Percentiles rank a stretch among this genome's conserved stretches.
Conservation (phyloP, 2,888 invertebrate species). For the Podabrus alpinus region DNA sequence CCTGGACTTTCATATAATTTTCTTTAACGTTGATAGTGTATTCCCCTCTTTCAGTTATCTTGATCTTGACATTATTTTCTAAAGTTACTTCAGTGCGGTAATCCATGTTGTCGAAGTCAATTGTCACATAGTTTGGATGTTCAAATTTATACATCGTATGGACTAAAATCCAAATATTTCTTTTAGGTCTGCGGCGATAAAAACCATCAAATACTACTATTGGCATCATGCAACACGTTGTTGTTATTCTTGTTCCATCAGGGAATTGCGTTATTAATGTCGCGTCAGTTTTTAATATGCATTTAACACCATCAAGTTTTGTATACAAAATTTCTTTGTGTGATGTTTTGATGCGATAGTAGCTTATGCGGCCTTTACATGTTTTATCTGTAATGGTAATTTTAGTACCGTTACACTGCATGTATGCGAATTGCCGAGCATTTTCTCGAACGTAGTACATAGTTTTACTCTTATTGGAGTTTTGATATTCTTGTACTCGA, state of each 20-base stretch:
- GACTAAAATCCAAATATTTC: constrained; percentile 10
- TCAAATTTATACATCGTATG: constrained; percentile 25
- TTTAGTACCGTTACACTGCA: background rate
- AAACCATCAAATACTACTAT: background rate
- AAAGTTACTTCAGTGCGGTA: background rate
- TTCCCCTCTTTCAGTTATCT: background rate
- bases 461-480: background rate
- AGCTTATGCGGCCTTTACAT: rapidly evolving
- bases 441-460: background rate
- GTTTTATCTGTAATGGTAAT: background rate
- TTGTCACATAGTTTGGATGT: constrained; percentile 28
- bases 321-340: background rate
- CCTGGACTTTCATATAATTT: background rate
- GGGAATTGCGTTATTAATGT: constrained; percentile 16
- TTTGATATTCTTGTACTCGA: background rate
- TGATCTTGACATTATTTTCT: constrained; percentile 1
- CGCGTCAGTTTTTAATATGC: background rate
- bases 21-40: background rate
- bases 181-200: background rate
- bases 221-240: constrained; percentile 10
- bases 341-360: background rate
- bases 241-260: constrained; percentile 25
- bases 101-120: background rate
- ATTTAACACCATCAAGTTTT: background rate
- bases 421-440: background rate